These are phyloP conservation scores for Amphiprion ocellaris DNA, from an alignment of 2,113 vertebrate genomes.

Conservation along the genomic window DNA sequence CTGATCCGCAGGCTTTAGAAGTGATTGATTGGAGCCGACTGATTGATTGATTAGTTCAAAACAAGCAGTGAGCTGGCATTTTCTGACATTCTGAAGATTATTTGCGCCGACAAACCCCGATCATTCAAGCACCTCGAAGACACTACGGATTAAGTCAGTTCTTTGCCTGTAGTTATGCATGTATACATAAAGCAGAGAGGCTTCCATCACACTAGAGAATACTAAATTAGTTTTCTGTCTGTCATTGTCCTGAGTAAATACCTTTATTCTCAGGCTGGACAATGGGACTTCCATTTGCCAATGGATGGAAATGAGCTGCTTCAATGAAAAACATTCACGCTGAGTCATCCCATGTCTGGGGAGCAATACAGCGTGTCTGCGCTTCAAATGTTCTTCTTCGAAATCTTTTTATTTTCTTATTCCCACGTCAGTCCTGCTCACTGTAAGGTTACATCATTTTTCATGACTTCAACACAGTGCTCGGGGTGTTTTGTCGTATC, in stretches of 20 bases:
- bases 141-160: constrained; percentile 29
- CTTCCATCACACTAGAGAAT: constrained; percentile 2
- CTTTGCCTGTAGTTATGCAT: constrained; percentile 1
- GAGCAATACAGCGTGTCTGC: constrained; percentile 20
- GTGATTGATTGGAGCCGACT: constrained; percentile 57
- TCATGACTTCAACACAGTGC: not conserved
- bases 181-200: constrained; percentile 9
- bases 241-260: constrained; percentile 36
- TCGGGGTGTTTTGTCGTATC: constrained; percentile 3
- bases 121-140: constrained; percentile 39
- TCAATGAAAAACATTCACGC: constrained; percentile 30
- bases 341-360: constrained; percentile 3
- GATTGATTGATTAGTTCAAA: constrained; percentile 62
- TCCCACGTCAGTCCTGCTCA: constrained; percentile 9
- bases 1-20: constrained; percentile 33
- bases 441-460: not conserved
- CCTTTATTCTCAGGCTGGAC: not conserved
- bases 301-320: constrained; percentile 45
- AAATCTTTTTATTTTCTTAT: constrained; percentile 22
- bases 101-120: constrained; percentile 31
- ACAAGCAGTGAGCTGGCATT: constrained; percentile 63
- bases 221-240: constrained; percentile 19
- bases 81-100: constrained; percentile 55
- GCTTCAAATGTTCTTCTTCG: constrained; percentile 26
- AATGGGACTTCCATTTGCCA: constrained; percentile 6